These are phyloP conservation scores for Papilio gigon DNA, from an alignment of 2,888 invertebrate species.

Conservation along the genomic window DNA sequence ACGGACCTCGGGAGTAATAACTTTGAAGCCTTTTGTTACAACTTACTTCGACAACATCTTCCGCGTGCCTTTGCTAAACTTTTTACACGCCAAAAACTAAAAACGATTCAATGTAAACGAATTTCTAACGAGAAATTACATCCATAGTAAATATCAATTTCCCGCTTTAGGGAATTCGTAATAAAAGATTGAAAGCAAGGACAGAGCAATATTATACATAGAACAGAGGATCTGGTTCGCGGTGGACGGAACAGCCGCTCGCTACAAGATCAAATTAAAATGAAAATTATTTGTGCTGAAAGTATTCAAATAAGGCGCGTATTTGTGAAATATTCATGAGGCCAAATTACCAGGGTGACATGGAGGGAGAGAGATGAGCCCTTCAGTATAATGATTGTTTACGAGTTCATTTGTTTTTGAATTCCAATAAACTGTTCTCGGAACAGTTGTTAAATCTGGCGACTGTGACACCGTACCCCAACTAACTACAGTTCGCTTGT, in stretches of 20 bases:
- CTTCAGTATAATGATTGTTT: constrained; percentile 43
- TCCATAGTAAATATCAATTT: background rate
- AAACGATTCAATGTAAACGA: background rate
- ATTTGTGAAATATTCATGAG: constrained; percentile 45
- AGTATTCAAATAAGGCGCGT: constrained; percentile 29
- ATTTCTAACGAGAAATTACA: background rate
- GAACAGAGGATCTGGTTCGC: background rate
- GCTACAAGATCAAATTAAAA: constrained; percentile 34
- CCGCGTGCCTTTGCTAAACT: constrained; percentile 16
- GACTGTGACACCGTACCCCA: background rate
- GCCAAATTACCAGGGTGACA: constrained; percentile 42
- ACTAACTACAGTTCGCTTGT: constrained; percentile 29
- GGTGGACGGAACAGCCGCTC: constrained; percentile 9
- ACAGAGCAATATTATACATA: background rate
- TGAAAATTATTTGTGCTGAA: constrained; percentile 32
- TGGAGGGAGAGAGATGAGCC: constrained; percentile 39
- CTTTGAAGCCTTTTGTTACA: constrained; percentile 29
- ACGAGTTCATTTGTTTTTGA: constrained; percentile 50
- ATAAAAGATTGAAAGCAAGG: constrained; percentile 9
- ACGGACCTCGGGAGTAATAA: constrained; percentile 30
- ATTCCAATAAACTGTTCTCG: constrained; percentile 51
- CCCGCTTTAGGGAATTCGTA: background rate
- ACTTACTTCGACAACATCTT: constrained; percentile 25
- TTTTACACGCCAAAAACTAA: background rate
- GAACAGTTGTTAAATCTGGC: background rate